phyloP scores from a whole-genome alignment of 2,888 invertebrate genomes.

The Nomada hirtipes region DNA sequence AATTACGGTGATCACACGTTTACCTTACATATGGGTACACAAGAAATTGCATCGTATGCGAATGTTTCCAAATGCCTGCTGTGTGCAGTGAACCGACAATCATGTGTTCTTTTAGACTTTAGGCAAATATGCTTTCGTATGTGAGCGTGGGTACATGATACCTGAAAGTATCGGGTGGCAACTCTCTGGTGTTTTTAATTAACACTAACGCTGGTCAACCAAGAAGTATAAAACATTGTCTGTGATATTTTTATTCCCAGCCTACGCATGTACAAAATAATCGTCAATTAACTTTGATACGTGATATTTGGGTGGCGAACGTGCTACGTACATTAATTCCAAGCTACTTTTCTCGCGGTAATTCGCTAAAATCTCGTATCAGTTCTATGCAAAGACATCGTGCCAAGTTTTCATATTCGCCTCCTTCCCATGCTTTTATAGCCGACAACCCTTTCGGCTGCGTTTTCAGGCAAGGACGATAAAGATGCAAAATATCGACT shows the following conservation, averaged over 20 bases:
- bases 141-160: constrained; percentile 18
- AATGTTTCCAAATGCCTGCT: constrained; percentile 32
- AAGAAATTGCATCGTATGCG: not conserved
- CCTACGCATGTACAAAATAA: constrained; percentile 54
- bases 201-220: constrained; percentile 20
- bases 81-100: constrained; percentile 78
- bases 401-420: too few species aligned
- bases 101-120: constrained; percentile 66
- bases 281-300: not conserved
- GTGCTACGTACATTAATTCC: constrained; percentile 16
- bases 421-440: not conserved
- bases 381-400: constrained; percentile 2
- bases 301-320: not conserved
- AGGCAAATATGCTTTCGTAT: constrained; percentile 7
- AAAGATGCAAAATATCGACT: not conserved
- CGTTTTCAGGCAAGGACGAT: not conserved
- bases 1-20: constrained; percentile 47
- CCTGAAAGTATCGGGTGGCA: not conserved
- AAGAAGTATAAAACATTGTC: constrained; percentile 32
- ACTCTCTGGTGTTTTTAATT: not conserved
- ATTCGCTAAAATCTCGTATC: not conserved
- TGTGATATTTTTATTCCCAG: constrained; percentile 61
- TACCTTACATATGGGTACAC: constrained; percentile 25
- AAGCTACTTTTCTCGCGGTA: not conserved
- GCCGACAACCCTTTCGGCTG: not conserved